Evolutionary conservation across 2,888 invertebrate species (phyloP), one percentile per base, ranked within the genome.

Genomic region (Agrochola lychnidis): DNA sequence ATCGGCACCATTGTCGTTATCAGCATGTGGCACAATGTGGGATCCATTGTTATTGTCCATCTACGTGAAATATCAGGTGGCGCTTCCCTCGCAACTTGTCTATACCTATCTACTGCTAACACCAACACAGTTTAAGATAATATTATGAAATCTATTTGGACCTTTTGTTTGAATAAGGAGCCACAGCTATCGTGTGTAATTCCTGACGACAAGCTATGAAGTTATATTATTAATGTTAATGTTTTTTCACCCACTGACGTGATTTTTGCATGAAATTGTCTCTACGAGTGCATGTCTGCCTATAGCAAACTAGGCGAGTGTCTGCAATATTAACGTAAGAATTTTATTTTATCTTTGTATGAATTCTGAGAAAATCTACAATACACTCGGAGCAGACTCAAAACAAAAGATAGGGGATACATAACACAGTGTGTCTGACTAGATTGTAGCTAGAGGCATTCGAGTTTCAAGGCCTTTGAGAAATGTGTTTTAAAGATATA

Each of bases 391-490:
- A 56, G 51, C 30, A 6, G 22, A 62, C 19, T 67, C 53, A 48
- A 81, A 70, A 67, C 66, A 80, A 80, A 66, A 62, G 59, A 30
- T 66, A 14, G 19, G 51, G 19, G 48, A 67, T 40, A 83, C 36
- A 66, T 36, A 78, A 22, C 25, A 76, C 16, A 25, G 1, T 59
- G 51, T 59, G 45, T 59, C 51, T 30, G 56, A 16, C 10, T 72
- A 56, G 61, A 45, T 69, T 48, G 64, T 61, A 51, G 53, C 48
- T 53, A 59, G 14, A 70, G 59, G n/a, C 53, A 71, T 59, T 81
- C 68, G n/a, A 80, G 53, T 72, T 68, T 68, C 80, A 81, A 84
- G 84, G 80, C 45, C n/a, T 84, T 79, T 79, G n/a, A 63, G 57
- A 71, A 57, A 70, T 79, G 6, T 68, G 40, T 40, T 45, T 61